Evolutionary conservation across 2,797 vertebrate species (phyloP), one percentile per base, ranked within the genome.

Genomic region (Nyctalus aviator): DNA sequence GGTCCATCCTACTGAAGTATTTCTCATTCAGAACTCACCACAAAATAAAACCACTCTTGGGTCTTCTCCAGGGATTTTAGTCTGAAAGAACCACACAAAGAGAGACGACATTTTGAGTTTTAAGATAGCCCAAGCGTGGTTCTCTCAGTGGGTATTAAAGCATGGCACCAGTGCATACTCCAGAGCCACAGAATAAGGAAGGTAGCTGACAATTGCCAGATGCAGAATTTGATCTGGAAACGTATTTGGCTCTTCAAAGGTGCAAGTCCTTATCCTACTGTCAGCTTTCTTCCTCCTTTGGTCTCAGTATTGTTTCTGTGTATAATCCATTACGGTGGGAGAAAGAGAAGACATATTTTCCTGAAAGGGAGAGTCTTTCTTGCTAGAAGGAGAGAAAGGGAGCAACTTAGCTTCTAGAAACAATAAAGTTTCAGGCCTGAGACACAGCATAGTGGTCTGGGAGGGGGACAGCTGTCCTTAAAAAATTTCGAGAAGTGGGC

Each of bases 11-110:
- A n/a, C 30, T 93, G 27, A 84, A 90, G 32, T 62, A 53, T 95
- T 97, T 93, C 53, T 89, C 72, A 35, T 75, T 41, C 9, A 85
- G 82, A 93, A 92, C 72, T 88, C 53, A 3, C 32, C n/a, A 27
- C 84, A 48, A 66, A 88, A 55, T 13, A 95, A 86, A 85, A 21
- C 11, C 13, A 20, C 79, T 93, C 41, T 35, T 84, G 13, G 50
- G 25, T 81, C 14, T 93, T 83, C 68, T 94, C 21, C 64, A 91
- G 62, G 57, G 62, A 72, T 23, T 84, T 96, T 82, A 90, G 78
- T 93, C 44, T 88, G 71, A 57, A 87, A 94, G 72, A 91, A 50
- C 68, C 77, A 69, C 21, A 90, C 21, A 90, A 64, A 90, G 18
- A 27, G 62, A 53, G 53, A 62, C 78, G 48, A 73, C 18, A 37